These are phyloP conservation scores for Diacarnus erythraeanus DNA, from an alignment of 37 sponge, comb jelly and placozoan species.

Conservation along the genomic window DNA sequence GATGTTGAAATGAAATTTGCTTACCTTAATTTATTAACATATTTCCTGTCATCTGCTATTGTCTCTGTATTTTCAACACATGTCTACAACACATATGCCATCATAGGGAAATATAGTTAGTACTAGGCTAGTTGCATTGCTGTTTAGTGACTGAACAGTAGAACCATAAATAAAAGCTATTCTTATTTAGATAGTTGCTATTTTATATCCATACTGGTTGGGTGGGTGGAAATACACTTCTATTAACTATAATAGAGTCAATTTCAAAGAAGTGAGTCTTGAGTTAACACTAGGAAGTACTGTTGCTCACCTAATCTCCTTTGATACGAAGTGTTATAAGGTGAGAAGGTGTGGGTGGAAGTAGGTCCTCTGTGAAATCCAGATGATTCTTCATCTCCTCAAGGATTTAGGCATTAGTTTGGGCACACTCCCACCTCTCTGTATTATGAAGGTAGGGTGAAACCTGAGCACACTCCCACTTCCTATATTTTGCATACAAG, in stretches of 20 bases:
- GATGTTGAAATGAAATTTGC: too few species aligned
- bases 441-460: background rate
- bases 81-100: too few species aligned
- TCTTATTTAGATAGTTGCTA: too few species aligned
- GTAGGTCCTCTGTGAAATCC: background rate
- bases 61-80: constrained; percentile 72
- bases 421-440: too few species aligned
- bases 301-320: constrained; percentile 58
- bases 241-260: too few species aligned
- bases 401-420: constrained; percentile 67
- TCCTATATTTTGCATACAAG: too few species aligned
- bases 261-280: too few species aligned
- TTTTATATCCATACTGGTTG: background rate
- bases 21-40: constrained; percentile 58
- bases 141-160: too few species aligned
- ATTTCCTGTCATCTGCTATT: constrained; percentile 57
- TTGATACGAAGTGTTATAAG: constrained; percentile 71
- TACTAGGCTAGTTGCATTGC: too few species aligned
- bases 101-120: too few species aligned
- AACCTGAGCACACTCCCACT: background rate
- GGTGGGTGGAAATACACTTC: background rate
- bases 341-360: constrained; percentile 40
- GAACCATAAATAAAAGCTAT: too few species aligned
- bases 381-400: constrained; percentile 53
- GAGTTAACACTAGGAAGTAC: too few species aligned